Base-by-base conservation (phyloP, 2,888 invertebrate genomes). In the Hymenopus coronatus region DNA sequence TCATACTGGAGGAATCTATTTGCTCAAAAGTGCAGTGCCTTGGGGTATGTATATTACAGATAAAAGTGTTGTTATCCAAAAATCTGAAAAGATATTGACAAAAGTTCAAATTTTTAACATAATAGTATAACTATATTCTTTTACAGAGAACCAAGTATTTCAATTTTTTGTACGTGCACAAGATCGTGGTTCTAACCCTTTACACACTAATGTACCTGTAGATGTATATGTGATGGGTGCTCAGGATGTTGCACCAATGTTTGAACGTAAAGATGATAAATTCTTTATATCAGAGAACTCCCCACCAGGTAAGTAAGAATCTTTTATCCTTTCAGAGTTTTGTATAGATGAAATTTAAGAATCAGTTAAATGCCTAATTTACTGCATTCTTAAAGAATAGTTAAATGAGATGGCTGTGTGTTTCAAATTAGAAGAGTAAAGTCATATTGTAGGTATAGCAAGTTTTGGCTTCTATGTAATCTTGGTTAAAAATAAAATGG, bases 141-240 rank as follows among this genome's bases (percentile, higher is more conserved):
- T 94, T 94, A 85, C 92, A 96, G 97, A 96, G 92, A 96, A 96
- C 90, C 96, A 97, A 93, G 94, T 96, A 88, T 96, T 98, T 93
- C 97, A 97, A 94, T 97, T 98, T 93, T 98, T 98, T 94, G 96
- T 99, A 88, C 95, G 97, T 90, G 99, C 98, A 27, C 96, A 96
- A 88, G 98, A 99, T 94, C 95, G 95, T 92, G 98, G 98, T 0
- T 94, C 94, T 25, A 95, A 95, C 89, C 95, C 97, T 84, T 92
- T 93, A 90, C 96, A 97, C 93, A 95, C 96, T 82, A 97, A 98
- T 92, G 97, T 98, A 88, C 97, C 98, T 9, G 96, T 99, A 46
- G 95, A 96, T 90, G 95, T 99, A 91, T 95, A 96, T 92, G 95
- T 99, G 91, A 96, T 97, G 94, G 95, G 95, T 87, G 93, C 96